These are phyloP conservation scores for Tiaroga cobitis DNA, from an alignment of 2,797 vertebrate species.

Conservation along the genomic window DNA sequence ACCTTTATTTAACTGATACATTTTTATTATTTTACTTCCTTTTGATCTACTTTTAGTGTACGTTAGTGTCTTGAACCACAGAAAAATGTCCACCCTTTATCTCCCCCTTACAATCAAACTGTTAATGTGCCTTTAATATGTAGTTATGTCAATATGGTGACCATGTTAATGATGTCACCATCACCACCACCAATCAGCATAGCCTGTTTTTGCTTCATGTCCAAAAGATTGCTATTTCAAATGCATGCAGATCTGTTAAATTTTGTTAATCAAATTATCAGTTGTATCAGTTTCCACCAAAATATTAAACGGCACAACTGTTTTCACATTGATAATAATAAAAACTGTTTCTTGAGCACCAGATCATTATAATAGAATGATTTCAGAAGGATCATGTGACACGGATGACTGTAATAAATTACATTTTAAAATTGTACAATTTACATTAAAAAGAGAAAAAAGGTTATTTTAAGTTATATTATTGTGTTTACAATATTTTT, in stretches of 20 bases:
- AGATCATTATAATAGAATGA: background rate
- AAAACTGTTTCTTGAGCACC: background rate
- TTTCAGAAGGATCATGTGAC: background rate
- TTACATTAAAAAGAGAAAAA: background rate
- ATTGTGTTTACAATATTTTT: background rate
- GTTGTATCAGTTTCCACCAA: no score
- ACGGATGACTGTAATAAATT: background rate
- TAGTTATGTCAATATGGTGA: background rate
- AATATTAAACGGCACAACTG: background rate
- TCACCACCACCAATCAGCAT: background rate
- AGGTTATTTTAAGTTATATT: background rate
- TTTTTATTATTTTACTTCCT: background rate
- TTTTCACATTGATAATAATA: background rate
- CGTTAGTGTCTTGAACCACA: background rate
- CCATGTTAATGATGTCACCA: background rate
- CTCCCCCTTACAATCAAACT: background rate
- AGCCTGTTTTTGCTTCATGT: background rate
- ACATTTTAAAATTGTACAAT: background rate
- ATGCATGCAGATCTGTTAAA: background rate
- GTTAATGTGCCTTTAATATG: background rate
- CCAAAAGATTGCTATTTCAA: background rate
- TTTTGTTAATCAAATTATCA: background rate
- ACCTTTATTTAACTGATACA: background rate
- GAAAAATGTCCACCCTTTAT: background rate
- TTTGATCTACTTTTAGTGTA: background rate